Percentiles rank a stretch among this genome's conserved stretches.
Conservation (phyloP, 2,797 vertebrate species). For the Gymnothorax reevesii region DNA sequence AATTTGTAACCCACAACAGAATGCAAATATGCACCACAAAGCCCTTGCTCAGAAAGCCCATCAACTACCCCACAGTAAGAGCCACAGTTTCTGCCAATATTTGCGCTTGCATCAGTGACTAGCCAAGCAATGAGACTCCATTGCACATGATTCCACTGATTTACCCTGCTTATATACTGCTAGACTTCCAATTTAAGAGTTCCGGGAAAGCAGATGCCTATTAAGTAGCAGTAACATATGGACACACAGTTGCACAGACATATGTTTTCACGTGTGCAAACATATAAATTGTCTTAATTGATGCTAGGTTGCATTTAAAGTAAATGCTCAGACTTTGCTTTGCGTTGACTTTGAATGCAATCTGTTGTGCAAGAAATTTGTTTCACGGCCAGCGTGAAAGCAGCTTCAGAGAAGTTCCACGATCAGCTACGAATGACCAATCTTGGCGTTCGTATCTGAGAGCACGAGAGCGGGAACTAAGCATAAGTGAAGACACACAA, state of each 20-base stretch:
- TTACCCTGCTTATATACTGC: neutral
- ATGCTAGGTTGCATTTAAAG: too few species aligned
- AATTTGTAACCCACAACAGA: neutral
- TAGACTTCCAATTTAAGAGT: too few species aligned
- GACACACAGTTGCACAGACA: neutral
- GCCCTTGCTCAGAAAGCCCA: neutral
- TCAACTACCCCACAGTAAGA: neutral
- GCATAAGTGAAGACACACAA: too few species aligned
- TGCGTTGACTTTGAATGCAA: too few species aligned
- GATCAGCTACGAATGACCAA: too few species aligned
- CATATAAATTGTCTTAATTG: too few species aligned
- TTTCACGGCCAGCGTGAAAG: too few species aligned
- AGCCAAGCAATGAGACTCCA: neutral
- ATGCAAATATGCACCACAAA: neutral
- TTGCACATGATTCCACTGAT: neutral
- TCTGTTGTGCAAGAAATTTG: too few species aligned
- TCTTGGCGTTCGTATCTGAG: too few species aligned
- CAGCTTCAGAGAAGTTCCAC: too few species aligned
- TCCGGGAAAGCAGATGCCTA: neutral
- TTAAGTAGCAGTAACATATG: neutral
- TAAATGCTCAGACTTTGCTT: too few species aligned
- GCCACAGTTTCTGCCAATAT: neutral
- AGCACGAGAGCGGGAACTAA: too few species aligned
- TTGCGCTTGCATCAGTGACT: neutral
- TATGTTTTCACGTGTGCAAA: neutral